Base-by-base conservation (phyloP, 2,888 invertebrate species). In the Clunio marinus region DNA sequence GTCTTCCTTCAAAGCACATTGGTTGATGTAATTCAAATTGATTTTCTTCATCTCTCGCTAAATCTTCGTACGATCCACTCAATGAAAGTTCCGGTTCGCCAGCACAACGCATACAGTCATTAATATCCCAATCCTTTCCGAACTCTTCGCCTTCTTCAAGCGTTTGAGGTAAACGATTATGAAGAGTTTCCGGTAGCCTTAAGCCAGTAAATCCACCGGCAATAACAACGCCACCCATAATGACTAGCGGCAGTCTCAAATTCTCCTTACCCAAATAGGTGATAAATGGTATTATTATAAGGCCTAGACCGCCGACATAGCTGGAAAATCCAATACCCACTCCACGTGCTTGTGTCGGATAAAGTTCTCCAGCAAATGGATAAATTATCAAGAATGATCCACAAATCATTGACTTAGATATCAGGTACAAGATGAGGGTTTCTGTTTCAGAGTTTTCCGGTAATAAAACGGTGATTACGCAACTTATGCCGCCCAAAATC, bases 301-400 rank as follows among this genome's bases (percentile, higher is more conserved):
- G 82, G 41, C 94, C 95, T 71, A 93, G 81, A 66, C 94, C 94
- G 65, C 91, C 93, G 72, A 94, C 88, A 76, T 95, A 94, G 15
- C 93, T 92, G 1, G 93, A 93, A 67, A 91, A 88, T 58, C 94
- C 94, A 72, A 95, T 93, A 15, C 94, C 95, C 68, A 94, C 82
- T 1, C 94, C 94, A 73, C 95, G 83, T 57, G 93, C 82, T 76
- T 91, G 91, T 1, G 94, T 95, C 1, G 95, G 95, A 78, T 94
- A 94, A 22, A 95, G 77, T 80, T 95, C 95, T 8, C 92, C 92
- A 72, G 93, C 93, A 77, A 94, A 94, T 0, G 94, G 93, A 77
- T 94, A 95, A 73, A 95, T 92, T 71, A 93, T 92, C 69, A 93
- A 81, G 80, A 93, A 95, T 4, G 93, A 92, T 4, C 93, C 93